These are phyloP conservation scores for Psilopsiagon aymara DNA, from an alignment of 2,113 vertebrate species.

Conservation along the genomic window DNA sequence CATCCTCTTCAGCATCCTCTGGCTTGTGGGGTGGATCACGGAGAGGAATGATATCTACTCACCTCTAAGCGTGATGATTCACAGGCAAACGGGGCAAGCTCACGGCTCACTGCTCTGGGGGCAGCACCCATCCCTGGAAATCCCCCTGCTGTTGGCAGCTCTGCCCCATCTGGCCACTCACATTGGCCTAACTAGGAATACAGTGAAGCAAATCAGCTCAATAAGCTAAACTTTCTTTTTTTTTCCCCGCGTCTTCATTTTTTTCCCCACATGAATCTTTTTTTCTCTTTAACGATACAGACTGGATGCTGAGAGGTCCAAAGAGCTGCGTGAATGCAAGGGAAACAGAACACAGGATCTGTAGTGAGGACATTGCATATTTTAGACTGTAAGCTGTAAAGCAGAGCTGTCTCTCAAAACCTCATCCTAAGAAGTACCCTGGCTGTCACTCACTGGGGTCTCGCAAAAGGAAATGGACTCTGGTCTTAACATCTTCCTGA, in stretches of 20 bases:
- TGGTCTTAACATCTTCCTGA: neutral
- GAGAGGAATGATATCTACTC: neutral
- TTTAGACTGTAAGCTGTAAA: neutral
- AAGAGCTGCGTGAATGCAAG: neutral
- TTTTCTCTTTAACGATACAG: neutral
- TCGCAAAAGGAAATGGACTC: neutral
- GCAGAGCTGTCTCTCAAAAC: neutral
- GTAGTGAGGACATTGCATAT: neutral
- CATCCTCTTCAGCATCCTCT: neutral
- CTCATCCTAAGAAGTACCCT: neutral
- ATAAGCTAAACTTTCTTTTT: neutral
- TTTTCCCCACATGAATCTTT: neutral
- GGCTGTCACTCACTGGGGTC: neutral
- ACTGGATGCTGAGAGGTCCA: neutral
- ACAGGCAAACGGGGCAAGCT: neutral
- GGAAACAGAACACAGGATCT: neutral
- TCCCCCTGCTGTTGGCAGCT: accelerated
- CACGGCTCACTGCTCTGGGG: neutral
- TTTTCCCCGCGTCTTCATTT: neutral
- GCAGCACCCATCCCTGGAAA: neutral
- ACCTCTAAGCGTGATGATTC: neutral
- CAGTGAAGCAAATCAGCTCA: neutral
- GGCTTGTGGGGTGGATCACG: neutral
- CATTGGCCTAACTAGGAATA: neutral
- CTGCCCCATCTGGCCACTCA: accelerated